phyloP scores from a whole-genome alignment of 2,113 vertebrate species.

The Dasyprocta punctata region DNA sequence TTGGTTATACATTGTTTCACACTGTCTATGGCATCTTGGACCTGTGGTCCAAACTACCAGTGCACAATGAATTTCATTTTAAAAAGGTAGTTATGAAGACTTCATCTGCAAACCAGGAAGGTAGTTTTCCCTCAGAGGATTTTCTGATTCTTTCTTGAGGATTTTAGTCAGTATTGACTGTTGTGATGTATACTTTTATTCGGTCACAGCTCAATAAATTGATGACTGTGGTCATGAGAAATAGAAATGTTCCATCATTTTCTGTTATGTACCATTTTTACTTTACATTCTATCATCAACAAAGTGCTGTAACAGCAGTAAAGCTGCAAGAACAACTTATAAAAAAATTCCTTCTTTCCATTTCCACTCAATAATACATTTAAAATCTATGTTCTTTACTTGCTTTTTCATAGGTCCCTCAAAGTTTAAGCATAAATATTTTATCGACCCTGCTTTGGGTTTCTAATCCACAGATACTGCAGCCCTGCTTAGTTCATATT shows the following conservation, averaged over 20 bases:
- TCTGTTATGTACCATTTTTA: conserved; percentile 35
- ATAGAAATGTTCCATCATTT: neutral
- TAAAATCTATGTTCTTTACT: neutral
- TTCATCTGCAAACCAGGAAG: neutral
- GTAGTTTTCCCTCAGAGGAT: neutral
- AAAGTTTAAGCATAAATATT: conserved; percentile 40
- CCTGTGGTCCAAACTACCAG: neutral
- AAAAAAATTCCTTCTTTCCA: neutral
- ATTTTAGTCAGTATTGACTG: neutral
- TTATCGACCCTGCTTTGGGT: conserved; percentile 47
- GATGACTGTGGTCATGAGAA: conserved; percentile 45
- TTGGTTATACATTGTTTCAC: neutral
- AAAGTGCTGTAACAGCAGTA: neutral
- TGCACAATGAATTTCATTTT: neutral
- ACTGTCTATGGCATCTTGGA: neutral
- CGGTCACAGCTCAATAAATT: conserved; percentile 11
- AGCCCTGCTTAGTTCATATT: conserved; percentile 57
- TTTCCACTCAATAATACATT: conserved; percentile 3
- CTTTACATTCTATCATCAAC: neutral
- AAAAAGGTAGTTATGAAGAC: neutral
- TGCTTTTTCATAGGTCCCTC: conserved; percentile 29
- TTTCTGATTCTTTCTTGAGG: neutral
- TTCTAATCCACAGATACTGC: conserved; percentile 48
- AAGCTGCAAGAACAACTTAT: conserved; percentile 6
- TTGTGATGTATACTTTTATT: neutral